Base-by-base conservation (phyloP, 2,888 invertebrate species). In the Coenonympha arcania region DNA sequence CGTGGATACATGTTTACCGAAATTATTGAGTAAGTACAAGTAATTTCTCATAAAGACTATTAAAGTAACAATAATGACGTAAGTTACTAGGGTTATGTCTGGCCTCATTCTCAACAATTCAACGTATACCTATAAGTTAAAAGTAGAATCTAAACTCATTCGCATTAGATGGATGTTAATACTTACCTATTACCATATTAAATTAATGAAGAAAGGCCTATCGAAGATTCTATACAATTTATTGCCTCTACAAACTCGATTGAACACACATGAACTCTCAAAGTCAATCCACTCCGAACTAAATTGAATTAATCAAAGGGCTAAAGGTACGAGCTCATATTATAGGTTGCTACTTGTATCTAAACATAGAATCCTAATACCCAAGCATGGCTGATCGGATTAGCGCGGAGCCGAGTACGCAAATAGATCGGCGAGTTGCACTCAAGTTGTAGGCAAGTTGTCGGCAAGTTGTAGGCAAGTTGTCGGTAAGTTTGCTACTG, bases 391-490 rank as follows among this genome's bases (percentile, higher is more conserved):
- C 57, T 52, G 56, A 59, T 54, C 52, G 53, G 57, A 54, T 55
- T 59, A 56, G 51, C 20, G 37, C 18, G 43, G 43, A 52, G 39
- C 22, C 42, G 33, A 48, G 62, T 64, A 71, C 74, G 72, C 73
- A 76, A 76, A 76, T 75, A 76, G 69, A 70, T 68, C 48, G 65
- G 65, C 66, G 65, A 65, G 66, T 71, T 67, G 52, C 60, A 58
- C 52, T 26, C 49, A 66, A 69, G 65, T 66, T 61, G 58, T 55
- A 56, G 63, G 66, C 49, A 34, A 54, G 50, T 54, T 50, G 46
- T 30, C 47, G 64, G 65, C 66, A 65, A 65, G 66, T 70, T 67
- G 52, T 60, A 57, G 55, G 36, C 52, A 66, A 69, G 65, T 66
- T 62, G 58, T 34, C 47, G 65, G 66, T 66, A 65, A 66, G 55